phyloP scores from a whole-genome alignment of 1,140 invertebrate genomes.

The Brachystomella parvula region DNA sequence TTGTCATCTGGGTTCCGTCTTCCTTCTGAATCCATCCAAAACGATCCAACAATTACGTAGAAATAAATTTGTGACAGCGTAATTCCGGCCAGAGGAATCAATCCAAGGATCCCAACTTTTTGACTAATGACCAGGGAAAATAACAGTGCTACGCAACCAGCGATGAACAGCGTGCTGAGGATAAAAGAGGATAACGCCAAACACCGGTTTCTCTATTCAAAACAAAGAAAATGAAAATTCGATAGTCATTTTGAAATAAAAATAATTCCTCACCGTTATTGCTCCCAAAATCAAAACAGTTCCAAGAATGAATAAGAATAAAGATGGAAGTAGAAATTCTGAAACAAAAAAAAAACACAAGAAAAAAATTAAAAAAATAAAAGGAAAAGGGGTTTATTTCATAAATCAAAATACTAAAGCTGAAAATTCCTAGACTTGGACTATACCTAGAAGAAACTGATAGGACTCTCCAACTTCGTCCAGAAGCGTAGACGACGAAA shows the following conservation, averaged over 20 bases:
- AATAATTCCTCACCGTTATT: background rate
- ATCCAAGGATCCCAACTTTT: background rate
- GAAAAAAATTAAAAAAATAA: too few relatives aligned
- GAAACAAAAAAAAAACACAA: too few relatives aligned
- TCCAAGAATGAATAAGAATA: constrained; percentile 1
- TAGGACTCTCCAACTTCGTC: constrained; percentile 6
- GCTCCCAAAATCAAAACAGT: background rate
- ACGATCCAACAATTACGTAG: background rate
- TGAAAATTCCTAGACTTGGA: too few relatives aligned
- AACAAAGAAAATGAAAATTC: background rate
- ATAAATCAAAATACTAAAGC: too few relatives aligned
- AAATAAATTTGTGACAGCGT: background rate
- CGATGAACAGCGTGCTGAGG: background rate
- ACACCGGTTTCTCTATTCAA: background rate
- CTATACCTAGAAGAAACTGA: background rate
- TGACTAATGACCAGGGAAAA: background rate
- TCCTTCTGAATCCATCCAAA: constrained; percentile 2
- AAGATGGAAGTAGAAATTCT: background rate
- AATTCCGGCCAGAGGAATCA: background rate
- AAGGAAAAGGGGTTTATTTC: too few relatives aligned
- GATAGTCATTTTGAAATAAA: background rate
- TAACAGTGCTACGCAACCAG: background rate
- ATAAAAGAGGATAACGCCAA: background rate
- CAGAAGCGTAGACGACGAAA: too few relatives aligned
- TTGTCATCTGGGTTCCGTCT: background rate